Evolutionary conservation across 2,113 vertebrate species (phyloP).

Genomic region (Channa argus): DNA sequence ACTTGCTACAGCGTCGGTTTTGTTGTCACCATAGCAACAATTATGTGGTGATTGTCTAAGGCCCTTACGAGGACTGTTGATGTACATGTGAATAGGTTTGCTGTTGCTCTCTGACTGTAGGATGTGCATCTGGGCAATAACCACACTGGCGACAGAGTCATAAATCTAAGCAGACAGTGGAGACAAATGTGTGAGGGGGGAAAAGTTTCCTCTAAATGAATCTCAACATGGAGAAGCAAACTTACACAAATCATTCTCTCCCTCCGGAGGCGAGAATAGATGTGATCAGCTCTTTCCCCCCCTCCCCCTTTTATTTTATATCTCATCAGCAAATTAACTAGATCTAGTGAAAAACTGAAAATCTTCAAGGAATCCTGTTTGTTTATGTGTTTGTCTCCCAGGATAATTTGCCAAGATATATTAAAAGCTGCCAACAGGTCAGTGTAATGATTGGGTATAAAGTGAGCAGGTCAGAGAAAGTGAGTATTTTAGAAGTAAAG

Average conservation of each 20-base stretch:
- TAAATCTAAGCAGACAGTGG: constrained; percentile 84
- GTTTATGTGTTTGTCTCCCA: no score
- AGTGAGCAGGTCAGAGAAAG: no score
- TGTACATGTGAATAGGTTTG: constrained; percentile 97
- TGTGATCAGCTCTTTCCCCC: constrained; percentile 93
- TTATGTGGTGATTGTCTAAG: neutral
- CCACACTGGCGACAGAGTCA: constrained; percentile 89
- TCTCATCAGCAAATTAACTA: no score
- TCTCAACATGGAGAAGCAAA: constrained; percentile 2
- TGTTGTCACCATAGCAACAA: no score
- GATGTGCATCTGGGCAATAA: constrained; percentile 94
- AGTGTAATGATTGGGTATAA: no score
- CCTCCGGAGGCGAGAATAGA: constrained; percentile 91
- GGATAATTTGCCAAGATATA: no score
- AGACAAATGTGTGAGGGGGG: neutral
- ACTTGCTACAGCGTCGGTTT: no score
- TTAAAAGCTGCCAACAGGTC: no score
- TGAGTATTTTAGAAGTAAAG: no score
- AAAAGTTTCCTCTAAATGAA: neutral
- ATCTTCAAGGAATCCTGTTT: no score
- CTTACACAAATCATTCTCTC: constrained; percentile 93
- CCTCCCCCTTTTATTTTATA: constrained; percentile 77
- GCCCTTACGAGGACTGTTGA: constrained; percentile 91
- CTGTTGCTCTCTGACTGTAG: constrained; percentile 95
- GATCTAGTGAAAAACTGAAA: no score